Evolutionary conservation across 1,140 invertebrate genomes (phyloP).

Genomic region (Catajapyx aquilonaris): DNA sequence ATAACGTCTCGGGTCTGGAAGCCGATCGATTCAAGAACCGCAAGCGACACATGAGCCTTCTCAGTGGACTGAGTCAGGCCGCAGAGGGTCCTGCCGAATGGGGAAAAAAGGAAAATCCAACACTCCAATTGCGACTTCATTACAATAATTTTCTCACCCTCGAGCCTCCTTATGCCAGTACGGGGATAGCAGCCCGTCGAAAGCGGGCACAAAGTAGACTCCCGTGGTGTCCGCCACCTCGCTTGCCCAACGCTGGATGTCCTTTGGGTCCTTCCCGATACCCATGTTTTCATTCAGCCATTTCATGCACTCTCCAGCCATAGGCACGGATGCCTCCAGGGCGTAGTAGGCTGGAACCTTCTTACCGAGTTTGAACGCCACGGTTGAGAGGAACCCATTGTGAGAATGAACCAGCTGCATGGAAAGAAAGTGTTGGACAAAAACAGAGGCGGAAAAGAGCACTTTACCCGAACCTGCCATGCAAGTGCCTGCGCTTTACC

Average conservation of each 20-base stretch:
- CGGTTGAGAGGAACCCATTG: slow-evolving; percentile 30
- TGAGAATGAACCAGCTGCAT: no score
- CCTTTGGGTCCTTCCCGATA: slow-evolving; percentile 22
- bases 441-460: background rate
- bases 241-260: slow-evolving; percentile 25
- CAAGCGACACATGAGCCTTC: slow-evolving; percentile 79
- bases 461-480: no score
- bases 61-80: slow-evolving; percentile 85
- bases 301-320: slow-evolving; percentile 29
- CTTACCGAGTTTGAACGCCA: slow-evolving; percentile 23
- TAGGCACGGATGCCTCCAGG: slow-evolving; percentile 29
- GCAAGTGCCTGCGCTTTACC: slow-evolving; percentile 9
- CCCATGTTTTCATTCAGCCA: slow-evolving; percentile 30
- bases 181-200: slow-evolving; percentile 29
- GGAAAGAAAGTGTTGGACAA: background rate
- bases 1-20: slow-evolving; percentile 77
- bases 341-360: slow-evolving; percentile 24
- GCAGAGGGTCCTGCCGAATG: slow-evolving; percentile 55
- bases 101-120: no score
- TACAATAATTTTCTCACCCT: no score
- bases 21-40: slow-evolving; percentile 81
- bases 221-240: slow-evolving; percentile 26
- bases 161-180: slow-evolving; percentile 20
- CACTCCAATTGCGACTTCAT: no score
- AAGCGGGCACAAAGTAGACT: slow-evolving; percentile 33